Evolutionary conservation across 37 sponge, comb jelly and placozoan species (phyloP).

Genomic region (Theonella swinhoei): DNA sequence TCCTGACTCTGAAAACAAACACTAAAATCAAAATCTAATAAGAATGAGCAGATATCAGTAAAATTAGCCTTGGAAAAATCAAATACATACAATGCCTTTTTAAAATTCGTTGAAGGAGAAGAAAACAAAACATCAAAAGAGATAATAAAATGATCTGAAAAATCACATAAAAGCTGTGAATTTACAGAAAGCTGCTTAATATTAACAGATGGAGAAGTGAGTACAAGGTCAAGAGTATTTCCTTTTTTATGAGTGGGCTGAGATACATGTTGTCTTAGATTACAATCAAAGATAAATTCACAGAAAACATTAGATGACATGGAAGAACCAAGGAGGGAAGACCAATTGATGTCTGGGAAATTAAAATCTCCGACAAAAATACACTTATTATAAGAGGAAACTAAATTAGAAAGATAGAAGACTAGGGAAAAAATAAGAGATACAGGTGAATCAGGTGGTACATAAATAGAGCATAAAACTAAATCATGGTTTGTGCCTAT

Average conservation of each 20-base stretch:
- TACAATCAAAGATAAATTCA: slow-evolving; percentile 29
- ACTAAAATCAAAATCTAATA: slow-evolving; percentile 3
- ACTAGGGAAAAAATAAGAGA: neutral
- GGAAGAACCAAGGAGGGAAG: neutral
- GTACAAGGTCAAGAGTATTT: slow-evolving; percentile 46
- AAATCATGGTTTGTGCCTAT: neutral
- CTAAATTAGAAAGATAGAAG: neutral
- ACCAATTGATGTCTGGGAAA: slow-evolving; percentile 43
- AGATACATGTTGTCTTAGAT: slow-evolving; percentile 29
- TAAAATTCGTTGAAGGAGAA: neutral
- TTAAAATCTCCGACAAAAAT: slow-evolving; percentile 51
- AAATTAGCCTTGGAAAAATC: slow-evolving; percentile 38
- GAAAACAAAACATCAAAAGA: neutral
- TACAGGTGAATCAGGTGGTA: slow-evolving; percentile 1
- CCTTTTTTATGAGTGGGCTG: slow-evolving; percentile 39
- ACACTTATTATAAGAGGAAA: neutral
- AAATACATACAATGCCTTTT: slow-evolving; percentile 1
- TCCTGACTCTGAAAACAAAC: neutral
- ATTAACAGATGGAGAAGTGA: neutral
- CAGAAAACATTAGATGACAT: neutral
- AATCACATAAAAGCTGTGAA: neutral
- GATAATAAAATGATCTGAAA: slow-evolving; percentile 11
- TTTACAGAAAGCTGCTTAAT: neutral
- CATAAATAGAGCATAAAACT: neutral
- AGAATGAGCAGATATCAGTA: neutral